Conservation (phyloP, 1,140 invertebrate species). For the Triops cancriformis region DNA sequence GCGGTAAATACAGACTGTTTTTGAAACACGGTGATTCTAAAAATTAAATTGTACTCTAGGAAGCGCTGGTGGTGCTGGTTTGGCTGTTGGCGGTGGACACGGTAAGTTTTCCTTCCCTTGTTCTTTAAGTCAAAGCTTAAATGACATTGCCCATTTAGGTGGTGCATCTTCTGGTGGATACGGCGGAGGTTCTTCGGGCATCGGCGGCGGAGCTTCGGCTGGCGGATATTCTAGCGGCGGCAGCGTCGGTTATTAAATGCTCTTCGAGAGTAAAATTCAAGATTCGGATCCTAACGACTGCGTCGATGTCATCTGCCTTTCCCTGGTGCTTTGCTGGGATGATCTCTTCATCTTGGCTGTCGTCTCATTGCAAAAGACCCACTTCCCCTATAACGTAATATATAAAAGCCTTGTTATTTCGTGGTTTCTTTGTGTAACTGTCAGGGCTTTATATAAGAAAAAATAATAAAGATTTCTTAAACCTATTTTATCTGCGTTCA, state of each 20-base stretch:
- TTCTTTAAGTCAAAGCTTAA: neutral
- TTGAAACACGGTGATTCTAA: neutral
- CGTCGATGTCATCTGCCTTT: neutral
- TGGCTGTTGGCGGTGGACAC: neutral
- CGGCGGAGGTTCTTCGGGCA: neutral
- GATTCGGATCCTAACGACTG: neutral
- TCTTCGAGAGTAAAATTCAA: neutral
- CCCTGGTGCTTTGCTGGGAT: slow-evolving; percentile 2
- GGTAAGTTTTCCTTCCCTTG: neutral
- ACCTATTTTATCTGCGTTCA: neutral
- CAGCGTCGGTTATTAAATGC: neutral
- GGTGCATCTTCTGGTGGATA: neutral
- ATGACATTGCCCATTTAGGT: neutral
- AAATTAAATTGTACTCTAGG: neutral
- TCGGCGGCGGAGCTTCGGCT: neutral
- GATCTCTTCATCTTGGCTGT: neutral
- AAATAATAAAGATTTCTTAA: neutral
- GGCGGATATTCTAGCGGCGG: neutral
- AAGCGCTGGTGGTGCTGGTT: slow-evolving; percentile 6
- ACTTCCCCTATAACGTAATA: neutral
- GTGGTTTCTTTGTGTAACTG: neutral
- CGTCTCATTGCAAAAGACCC: slow-evolving; percentile 1
- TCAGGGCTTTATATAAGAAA: slow-evolving; percentile 3
- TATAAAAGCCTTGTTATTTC: slow-evolving; percentile 11
- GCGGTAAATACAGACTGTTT: neutral